A percentile compares a stretch with the other conserved stretches of the same genome.
phyloP scores from a whole-genome alignment of 2,888 invertebrate genomes.

The Zygogramma bicolorata region DNA sequence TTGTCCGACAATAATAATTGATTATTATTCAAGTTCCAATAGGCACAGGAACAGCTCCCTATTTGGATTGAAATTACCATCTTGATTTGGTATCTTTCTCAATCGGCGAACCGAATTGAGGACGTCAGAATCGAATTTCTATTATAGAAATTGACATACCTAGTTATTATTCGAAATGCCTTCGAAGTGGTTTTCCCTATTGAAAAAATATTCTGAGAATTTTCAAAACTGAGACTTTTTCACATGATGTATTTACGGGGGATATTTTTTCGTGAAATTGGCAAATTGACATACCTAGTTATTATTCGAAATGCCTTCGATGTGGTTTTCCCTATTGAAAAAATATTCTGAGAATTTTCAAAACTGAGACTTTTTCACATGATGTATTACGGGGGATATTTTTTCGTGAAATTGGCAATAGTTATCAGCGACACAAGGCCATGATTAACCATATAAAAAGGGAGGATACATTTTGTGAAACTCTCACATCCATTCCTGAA shows the following conservation, averaged over 20 bases:
- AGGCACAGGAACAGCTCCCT: slow-evolving; percentile 42
- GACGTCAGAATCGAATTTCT: slow-evolving; percentile 21
- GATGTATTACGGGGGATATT: too few species aligned
- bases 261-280: too few species aligned
- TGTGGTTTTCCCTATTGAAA: background rate
- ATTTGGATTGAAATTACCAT: slow-evolving; percentile 43
- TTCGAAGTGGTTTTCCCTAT: background rate
- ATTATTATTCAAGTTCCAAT: slow-evolving; percentile 40
- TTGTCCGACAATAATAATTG: slow-evolving; percentile 28
- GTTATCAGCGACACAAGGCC: too few species aligned
- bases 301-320: background rate
- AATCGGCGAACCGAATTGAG: slow-evolving; percentile 25
- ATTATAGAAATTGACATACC: slow-evolving; percentile 9
- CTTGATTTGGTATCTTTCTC: slow-evolving; percentile 34
- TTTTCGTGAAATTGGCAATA: too few species aligned
- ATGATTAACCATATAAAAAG: too few species aligned
- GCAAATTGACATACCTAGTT: slow-evolving; percentile 10
- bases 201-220: too few species aligned
- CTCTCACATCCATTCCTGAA: too few species aligned
- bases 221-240: too few species aligned
- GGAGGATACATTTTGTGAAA: too few species aligned
- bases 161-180: background rate
- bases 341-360: too few species aligned
- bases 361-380: too few species aligned
- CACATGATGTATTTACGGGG: too few species aligned